Base-by-base conservation (phyloP, 1,140 invertebrate species). In the Pristionchus pacificus region DNA sequence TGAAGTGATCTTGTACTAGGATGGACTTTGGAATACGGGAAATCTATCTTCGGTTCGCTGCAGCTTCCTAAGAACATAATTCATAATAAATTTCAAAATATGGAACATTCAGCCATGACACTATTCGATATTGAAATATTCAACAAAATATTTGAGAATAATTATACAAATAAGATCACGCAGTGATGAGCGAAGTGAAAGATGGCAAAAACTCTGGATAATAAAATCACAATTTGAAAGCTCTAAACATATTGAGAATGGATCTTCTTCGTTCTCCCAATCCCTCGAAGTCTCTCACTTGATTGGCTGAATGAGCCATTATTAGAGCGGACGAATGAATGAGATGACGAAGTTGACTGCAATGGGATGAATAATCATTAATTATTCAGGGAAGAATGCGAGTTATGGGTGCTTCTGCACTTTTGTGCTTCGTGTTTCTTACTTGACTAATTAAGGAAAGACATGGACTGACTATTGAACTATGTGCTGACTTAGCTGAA, bases 171-270 rank as follows among this genome's bases (percentile, higher is more conserved):
- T n/a, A n/a, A n/a, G n/a, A n/a, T n/a, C n/a, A n/a, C n/a, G n/a
- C n/a, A n/a, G n/a, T n/a, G n/a, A n/a, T n/a, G n/a, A n/a, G n/a
- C n/a, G n/a, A n/a, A n/a, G n/a, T n/a, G n/a, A n/a, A n/a, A n/a
- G n/a, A n/a, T n/a, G n/a, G n/a, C n/a, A n/a, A n/a, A n/a, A n/a
- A n/a, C n/a, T n/a, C n/a, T n/a, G n/a, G n/a, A n/a, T n/a, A n/a
- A n/a, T 49, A 19, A 49, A 19, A 49, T 49, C 38, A 71, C 25
- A 71, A 63, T 33, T 64, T 63, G 24, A 71, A 71, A 24, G 60
- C 60, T 24, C 61, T 63, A 57, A 71, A 71, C 60, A 64, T 55
- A 24, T 71, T 71, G 69, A 71, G 62, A 59, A 71, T 60, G 55
- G 60, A 63, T n/a, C 61, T 60, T 2, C 69, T 33, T 24, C 69